Conservation (phyloP, 2,113 vertebrate genomes). For the Hemicordylus capensis region DNA sequence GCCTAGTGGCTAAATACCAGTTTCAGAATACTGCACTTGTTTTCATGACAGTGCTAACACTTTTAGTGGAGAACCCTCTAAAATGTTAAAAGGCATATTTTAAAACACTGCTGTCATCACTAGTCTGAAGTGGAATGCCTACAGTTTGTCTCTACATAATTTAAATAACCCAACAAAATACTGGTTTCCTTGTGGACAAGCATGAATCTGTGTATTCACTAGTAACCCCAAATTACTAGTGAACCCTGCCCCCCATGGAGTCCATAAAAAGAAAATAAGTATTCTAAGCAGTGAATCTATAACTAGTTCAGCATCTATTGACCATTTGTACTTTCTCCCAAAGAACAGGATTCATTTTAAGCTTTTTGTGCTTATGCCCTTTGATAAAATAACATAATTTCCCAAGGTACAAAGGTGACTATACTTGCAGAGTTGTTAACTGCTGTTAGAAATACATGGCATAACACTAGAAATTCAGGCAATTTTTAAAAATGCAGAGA, state of each 20-base stretch:
- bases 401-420: not conserved
- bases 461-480: conserved; percentile 14
- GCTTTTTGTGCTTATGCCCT: conserved; percentile 13
- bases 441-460: not conserved
- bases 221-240: conserved; percentile 46
- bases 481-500: conserved; percentile 2
- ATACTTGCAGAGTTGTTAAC: conserved; percentile 12
- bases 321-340: conserved; percentile 55
- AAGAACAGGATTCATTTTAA: conserved; percentile 58
- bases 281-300: conserved; percentile 61
- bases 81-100: conserved; percentile 38
- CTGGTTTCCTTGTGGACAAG: conserved; percentile 31
- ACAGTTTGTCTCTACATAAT: conserved; percentile 47
- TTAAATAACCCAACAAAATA: conserved; percentile 24
- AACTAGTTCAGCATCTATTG: conserved; percentile 64
- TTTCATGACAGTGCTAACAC: conserved; percentile 5
- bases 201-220: conserved; percentile 43
- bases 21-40: not conserved
- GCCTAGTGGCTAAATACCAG: not conserved
- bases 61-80: conserved; percentile 14
- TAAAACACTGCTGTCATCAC: not conserved
- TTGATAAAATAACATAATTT: not conserved
- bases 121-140: conserved; percentile 8
- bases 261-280: conserved; percentile 67
- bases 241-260: conserved; percentile 38